Evolutionary conservation across 1,140 invertebrate genomes (phyloP), one percentile per base, ranked within the genome.

Genomic region (Tyrophagus putrescentiae): DNA sequence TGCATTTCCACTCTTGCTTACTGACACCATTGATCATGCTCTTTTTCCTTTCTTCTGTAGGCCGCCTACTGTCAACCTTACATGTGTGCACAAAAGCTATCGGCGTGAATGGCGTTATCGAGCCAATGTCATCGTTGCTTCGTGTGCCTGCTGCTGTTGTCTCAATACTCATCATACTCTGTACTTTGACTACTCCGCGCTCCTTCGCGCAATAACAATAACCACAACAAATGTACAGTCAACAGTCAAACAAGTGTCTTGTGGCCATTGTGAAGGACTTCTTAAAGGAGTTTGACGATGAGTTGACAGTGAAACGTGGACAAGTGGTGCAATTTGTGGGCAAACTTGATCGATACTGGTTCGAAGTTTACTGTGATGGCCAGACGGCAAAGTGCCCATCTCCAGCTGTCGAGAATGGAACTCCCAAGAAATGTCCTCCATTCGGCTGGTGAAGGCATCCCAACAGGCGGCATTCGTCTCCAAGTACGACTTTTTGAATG

Each of bases 301-400:
- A 67, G 44, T 56, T 65, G 25, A 48, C 65, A 3, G 31, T 63
- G 6, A 52, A 45, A 39, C 11, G 44, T 0, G 63, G 60, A 11
- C 63, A 67, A 41, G 45, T 65, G 32, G 58, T 64, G 5, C 64
- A 66, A 61, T 59, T 67, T 11, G 50, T 31, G 25, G 53, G 58
- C 16, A 52, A 60, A 44, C 21, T 64, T 6, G 65, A 65, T 52
- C 64, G 62, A 36, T 64, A 64, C 31, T 67, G 65, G 65, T 64
- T 56, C 23, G 18, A 50, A 29, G 65, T 63, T 27, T 23, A 62
- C 21, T 60, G 36, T 21, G 48, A 59, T 28, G 57, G 52, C 9
- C 28, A 18, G 4, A 18, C 60, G 65, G 65, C 5, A 64, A 54
- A 5, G 61, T 67, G 44, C 65, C 65, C 13, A 48, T 60, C 25